Evolutionary conservation across 2,113 vertebrate genomes (phyloP), one percentile per base, ranked within the genome.

Genomic region (Macquaria australasica): DNA sequence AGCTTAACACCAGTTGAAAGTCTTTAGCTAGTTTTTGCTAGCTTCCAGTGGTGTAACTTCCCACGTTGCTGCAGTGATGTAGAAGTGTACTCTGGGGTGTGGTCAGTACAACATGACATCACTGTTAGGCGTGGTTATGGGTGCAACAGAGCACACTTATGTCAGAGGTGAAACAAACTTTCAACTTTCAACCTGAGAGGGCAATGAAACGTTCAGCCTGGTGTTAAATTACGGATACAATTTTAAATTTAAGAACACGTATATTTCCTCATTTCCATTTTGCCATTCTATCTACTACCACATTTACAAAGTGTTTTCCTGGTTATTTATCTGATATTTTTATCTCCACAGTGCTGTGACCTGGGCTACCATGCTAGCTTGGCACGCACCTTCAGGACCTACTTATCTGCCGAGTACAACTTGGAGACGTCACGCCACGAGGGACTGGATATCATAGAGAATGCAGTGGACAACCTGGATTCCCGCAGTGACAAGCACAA

Each of bases 401-500:
- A 98, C 95, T 95, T 99, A 77, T 99, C 98, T 2, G 98, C 98
- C 0, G 98, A 99, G 92, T 99, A 99, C 92, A 99, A 98, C 96
- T 95, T 99, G 93, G 98, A 99, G 85, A 99, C 97, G 0, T 99
- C 98, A 0, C 97, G 98, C 37, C 98, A 99, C 0, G 98, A 99
- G 93, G 98, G 98, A 60, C 96, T 99, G 90, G 98, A 99, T 25
- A 89, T 98, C 86, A 97, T 99, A 0, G 98, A 99, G 95, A 98
- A 97, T 0, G 98, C 98, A 0, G 98, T 99, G 95, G 98, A 99
- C 94, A 98, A 96, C 95, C 94, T 99, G 94, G 98, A 99, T 59
- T 97, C 98, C 0, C 97, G 98, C 20, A 99, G 98, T 0, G 98
- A 99, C 96, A 99, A 99, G 92, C 98, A 99, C 95, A 98, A 98